Evolutionary conservation across 2,113 vertebrate species (phyloP), one percentile per base, ranked within the genome.

Genomic region (Elephas maximus): DNA sequence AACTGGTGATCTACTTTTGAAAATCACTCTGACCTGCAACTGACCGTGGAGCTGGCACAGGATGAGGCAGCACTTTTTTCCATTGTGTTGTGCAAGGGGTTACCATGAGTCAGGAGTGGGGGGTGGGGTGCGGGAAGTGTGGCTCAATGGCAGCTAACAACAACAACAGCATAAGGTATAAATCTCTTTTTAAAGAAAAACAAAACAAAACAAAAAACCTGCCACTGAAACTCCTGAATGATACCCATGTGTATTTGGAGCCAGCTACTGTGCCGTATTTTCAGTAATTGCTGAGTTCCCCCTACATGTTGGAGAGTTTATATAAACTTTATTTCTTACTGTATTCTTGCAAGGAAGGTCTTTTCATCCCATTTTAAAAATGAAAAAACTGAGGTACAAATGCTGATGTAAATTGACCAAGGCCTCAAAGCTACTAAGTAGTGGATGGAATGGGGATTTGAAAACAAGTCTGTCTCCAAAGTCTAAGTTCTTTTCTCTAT

Each of bases 161-260:
- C 57, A 62, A 62, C 60, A 62, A 62, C 60, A 62, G 21, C 20
- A 18, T 78, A 90, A 73, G 76, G 77, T 82, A 2, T 82, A 87
- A 85, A 73, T 93, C 44, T 92, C 92, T 48, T 94, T 69, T 87
- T 76, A 80, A 84, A 92, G n/a, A 53, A 41, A 80, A 89, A 80
- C 74, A 85, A 91, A 62, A 1, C 2, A 30, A 53, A 41, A 80
- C 84, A 80, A 80, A 85, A 91, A 62, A 1, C 2, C 67, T 37
- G 4, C 24, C 30, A 4, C 90, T 67, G 62, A 94, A 78, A 79
- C 53, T 94, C 15, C 74, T 76, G 30, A 60, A 30, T 81, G 67
- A 92, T 48, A 88, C 26, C 26, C 18, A 28, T 30, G 9, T 83
- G 69, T 69, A 51, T 94, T 90, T 90, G 30, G 51, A 78, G 65